Conservation (phyloP, 2,797 vertebrate genomes). For the Pipistrellus kuhlii region DNA sequence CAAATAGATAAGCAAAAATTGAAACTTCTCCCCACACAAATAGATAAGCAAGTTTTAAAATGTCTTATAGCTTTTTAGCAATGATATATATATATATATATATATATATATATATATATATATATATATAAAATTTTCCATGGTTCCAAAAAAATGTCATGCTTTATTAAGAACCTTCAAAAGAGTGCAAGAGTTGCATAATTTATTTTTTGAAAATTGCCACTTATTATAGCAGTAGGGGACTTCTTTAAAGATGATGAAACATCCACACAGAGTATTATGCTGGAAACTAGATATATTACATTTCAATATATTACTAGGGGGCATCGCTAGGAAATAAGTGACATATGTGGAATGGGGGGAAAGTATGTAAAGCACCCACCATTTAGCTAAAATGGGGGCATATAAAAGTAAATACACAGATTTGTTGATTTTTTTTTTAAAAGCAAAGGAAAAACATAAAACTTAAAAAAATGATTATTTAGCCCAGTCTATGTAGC, state of each 20-base stretch:
- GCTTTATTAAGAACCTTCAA: not conserved
- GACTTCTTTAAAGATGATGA: not conserved
- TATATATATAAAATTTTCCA: not conserved
- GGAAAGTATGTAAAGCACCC: not conserved
- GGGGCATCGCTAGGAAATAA: not conserved
- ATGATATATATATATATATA: not conserved
- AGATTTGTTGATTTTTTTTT: not conserved
- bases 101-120: too few relatives aligned
- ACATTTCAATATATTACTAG: not conserved
- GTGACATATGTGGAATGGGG: not conserved
- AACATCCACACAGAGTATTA: not conserved
- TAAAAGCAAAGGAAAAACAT: not conserved
- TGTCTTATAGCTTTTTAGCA: not conserved
- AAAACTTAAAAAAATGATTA: too few relatives aligned
- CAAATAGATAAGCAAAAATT: not conserved
- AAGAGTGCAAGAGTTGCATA: not conserved
- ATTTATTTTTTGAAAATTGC: not conserved
- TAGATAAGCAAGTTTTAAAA: not conserved
- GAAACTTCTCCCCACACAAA: not conserved
- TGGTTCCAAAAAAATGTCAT: constrained; percentile 1
- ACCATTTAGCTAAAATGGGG: not conserved
- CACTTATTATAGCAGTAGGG: not conserved
- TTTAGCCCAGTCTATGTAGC: too few relatives aligned
- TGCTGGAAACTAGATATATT: not conserved
- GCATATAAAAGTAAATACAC: not conserved